These are phyloP conservation scores for Falco punctatus DNA, from an alignment of 2,113 vertebrate species.

Conservation along the genomic window DNA sequence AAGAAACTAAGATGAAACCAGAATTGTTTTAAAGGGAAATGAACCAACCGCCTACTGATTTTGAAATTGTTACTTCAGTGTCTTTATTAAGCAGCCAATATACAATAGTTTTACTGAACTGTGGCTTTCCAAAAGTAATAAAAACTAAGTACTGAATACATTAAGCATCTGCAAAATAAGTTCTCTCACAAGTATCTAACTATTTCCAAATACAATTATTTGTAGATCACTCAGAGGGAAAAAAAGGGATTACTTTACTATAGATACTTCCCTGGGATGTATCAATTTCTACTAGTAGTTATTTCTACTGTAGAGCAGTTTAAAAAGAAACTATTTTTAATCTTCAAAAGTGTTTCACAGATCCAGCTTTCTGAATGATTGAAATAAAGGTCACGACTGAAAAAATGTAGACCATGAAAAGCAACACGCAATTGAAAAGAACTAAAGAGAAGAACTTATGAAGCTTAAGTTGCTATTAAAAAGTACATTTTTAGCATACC, in stretches of 20 bases:
- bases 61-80: not conserved
- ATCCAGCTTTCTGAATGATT: not conserved
- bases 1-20: not conserved
- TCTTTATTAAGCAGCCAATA: not conserved
- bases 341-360: not conserved
- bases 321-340: not conserved
- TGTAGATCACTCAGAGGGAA: not conserved
- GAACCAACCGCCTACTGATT: rapidly evolving
- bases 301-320: not conserved
- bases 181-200: not conserved
- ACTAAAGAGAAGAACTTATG: not conserved
- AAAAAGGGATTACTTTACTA: not conserved
- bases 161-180: not conserved
- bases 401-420: not conserved
- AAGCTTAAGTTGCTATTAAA: not conserved
- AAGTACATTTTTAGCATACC: not conserved
- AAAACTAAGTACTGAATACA: not conserved
- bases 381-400: not conserved
- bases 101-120: not conserved
- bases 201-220: not conserved
- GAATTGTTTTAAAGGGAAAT: not conserved
- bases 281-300: not conserved
- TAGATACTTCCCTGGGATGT: not conserved
- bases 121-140: not conserved
- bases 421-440: not conserved